phyloP scores from a whole-genome alignment of 2,797 vertebrate species.

The Girardinus metallicus region DNA sequence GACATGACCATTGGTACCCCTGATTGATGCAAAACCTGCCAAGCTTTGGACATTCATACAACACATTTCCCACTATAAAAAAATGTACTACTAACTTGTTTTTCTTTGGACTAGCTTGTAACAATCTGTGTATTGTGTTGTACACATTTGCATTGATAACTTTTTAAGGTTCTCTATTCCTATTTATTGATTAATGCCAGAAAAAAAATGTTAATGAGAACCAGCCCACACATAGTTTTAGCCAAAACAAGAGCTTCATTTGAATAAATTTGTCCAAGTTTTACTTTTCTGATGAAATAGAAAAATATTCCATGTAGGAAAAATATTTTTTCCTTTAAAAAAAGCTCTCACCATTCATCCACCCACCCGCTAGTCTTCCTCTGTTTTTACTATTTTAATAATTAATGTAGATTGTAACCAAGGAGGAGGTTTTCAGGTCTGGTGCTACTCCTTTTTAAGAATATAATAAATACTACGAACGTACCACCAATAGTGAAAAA shows the following conservation, averaged over 20 bases:
- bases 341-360: too few relatives aligned
- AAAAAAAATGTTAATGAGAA: background rate
- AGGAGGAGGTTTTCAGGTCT: too few relatives aligned
- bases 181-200: background rate
- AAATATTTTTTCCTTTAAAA: too few relatives aligned
- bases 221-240: background rate
- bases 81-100: background rate
- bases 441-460: too few relatives aligned
- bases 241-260: background rate
- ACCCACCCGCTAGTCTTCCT: background rate
- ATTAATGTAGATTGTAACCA: too few relatives aligned
- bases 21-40: conserved; percentile 6
- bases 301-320: too few relatives aligned
- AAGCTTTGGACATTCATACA: conserved; percentile 8
- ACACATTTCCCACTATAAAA: background rate
- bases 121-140: too few relatives aligned
- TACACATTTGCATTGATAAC: background rate
- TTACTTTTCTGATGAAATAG: background rate
- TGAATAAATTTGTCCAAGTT: background rate
- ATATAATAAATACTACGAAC: too few relatives aligned
- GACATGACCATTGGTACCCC: conserved; percentile 24
- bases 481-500: background rate
- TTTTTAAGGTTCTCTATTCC: background rate
- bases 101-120: background rate
- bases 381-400: background rate